Evolutionary conservation across 2,888 invertebrate species (phyloP), one percentile per base, ranked within the genome.

Genomic region (Theretra japonica): DNA sequence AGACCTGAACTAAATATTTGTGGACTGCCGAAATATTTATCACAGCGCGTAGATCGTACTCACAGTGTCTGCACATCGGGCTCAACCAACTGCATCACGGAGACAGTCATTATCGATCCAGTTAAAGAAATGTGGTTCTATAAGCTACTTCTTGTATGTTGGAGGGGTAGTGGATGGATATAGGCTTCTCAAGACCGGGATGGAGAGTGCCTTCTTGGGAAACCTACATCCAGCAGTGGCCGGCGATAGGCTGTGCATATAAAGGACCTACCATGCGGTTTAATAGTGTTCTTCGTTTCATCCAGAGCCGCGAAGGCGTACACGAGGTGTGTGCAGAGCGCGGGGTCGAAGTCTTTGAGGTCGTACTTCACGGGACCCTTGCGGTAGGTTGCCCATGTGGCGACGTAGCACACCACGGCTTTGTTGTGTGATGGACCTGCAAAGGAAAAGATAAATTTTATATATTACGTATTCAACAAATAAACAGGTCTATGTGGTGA

Each of bases 281-380:
- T 96, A 70, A 98, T 97, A 58, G 95, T 94, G 82, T 96, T 95
- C 11, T 95, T 95, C 1, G 94, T 92, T 17, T 95, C 93, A 79
- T 98, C 96, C 33, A 98, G 89, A 0, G 98, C 98, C 19, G 97
- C 97, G 87, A 98, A 98, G 6, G 97, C 96, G 84, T 98, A 98
- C 15, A 98, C 95, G 11, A 97, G 91, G 82, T 98, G 97, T 0
- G 97, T 97, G 87, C 98, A 98, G 8, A 97, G 91, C 19, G 95
- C 95, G 0, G 97, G 96, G 77, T 96, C 96, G 76, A 98, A 95
- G 85, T 97, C 93, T 41, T 96, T 95, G 25, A 97, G 90, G 4
- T 92, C 91, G 88, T 96, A 98, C 75, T 95, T 95, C 0, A 97
- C 97, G 30, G 91, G 94, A 0, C 89, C 95, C 0, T 95, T 95